Base-by-base conservation (phyloP, 2,113 vertebrate species). In the Pteropus alecto region DNA sequence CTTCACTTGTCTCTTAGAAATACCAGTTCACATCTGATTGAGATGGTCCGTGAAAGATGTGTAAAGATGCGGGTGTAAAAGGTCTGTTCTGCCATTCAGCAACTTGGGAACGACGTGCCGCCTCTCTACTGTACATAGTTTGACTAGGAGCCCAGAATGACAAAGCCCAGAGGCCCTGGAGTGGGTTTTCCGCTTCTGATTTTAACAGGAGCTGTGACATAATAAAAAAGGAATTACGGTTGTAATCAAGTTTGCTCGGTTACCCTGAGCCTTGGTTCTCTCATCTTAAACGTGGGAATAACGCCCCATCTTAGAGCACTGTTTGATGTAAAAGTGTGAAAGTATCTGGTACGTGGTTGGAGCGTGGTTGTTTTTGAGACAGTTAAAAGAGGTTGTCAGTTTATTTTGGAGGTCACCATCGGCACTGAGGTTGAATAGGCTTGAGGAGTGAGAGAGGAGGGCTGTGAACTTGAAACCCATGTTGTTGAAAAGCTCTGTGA, bases 1-100 rank as follows among this genome's bases (percentile, higher is more conserved):
- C 63, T 38, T n/a, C 51, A 2, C 68, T 87, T 30, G 26, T 92
- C 70, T 84, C 83, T 15, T 21, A 93, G 95, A 92, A 83, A 38
- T 30, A 22, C 63, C 22, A 67, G 56, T 19, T 87, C 70, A 33
- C 56, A 3, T 51, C 71, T 63, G 61, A 56, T 6, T 21, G 77
- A 94, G 88, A 86, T 11, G 9, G 82, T 71, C 86, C 6, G 0
- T 30, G 63, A 92, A 70, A 68, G 51, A 38, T 43, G 26, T 35
- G 30, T 38, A n/a, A 82, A 89, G 74, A 65, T 15, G 63, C 78
- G 28, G 56, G 61, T 3, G 24, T 7, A 24, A 68, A 58, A 91
- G 15, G 33, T 46, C 71, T 76, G 28, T 54, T 60, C 77, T 73
- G 90, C 48, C 65, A 0, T 24, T 43, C 16, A 38, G 71, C 68